These are phyloP conservation scores for Chalcis sispes DNA, from an alignment of 2,888 invertebrate species.

Conservation along the genomic window DNA sequence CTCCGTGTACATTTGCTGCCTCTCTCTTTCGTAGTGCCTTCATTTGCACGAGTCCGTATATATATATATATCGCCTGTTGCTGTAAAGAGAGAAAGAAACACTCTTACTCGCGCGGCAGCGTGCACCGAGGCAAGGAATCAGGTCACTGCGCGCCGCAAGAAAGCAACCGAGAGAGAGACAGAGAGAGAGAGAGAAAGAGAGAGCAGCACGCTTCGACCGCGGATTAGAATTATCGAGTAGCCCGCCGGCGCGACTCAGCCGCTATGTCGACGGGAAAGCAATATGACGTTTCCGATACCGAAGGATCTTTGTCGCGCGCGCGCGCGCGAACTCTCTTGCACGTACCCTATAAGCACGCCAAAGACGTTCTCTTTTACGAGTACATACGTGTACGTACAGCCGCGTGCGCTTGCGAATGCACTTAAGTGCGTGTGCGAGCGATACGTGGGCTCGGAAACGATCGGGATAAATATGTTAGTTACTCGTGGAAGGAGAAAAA, in stretches of 20 bases:
- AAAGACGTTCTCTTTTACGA: neutral
- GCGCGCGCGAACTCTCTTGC: too few species aligned
- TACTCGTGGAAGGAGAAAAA: too few species aligned
- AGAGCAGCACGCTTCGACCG: constrained; percentile 66
- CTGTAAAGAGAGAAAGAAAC: constrained; percentile 60
- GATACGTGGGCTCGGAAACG: too few species aligned
- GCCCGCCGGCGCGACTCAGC: constrained; percentile 33
- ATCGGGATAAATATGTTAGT: too few species aligned
- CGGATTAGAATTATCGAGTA: constrained; percentile 74
- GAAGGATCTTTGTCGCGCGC: constrained; percentile 26
- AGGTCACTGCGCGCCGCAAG: constrained; percentile 74
- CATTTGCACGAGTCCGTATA: too few species aligned
- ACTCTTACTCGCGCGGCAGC: constrained; percentile 73
- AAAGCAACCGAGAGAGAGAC: constrained; percentile 65
- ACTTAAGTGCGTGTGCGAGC: too few species aligned
- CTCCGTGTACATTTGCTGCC: constrained; percentile 45
- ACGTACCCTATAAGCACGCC: too few species aligned
- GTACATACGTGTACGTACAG: too few species aligned
- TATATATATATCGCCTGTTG: too few species aligned
- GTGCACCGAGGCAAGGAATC: constrained; percentile 73
- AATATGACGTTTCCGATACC: constrained; percentile 46
- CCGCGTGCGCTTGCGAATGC: too few species aligned
- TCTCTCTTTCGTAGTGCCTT: neutral
- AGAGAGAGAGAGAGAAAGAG: constrained; percentile 75
- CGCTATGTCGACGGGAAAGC: constrained; percentile 9